A percentile compares a stretch with the other conserved stretches of the same genome.
phyloP scores from a whole-genome alignment of 2,888 invertebrate genomes.

The Rhimphoctona megacephalus region DNA sequence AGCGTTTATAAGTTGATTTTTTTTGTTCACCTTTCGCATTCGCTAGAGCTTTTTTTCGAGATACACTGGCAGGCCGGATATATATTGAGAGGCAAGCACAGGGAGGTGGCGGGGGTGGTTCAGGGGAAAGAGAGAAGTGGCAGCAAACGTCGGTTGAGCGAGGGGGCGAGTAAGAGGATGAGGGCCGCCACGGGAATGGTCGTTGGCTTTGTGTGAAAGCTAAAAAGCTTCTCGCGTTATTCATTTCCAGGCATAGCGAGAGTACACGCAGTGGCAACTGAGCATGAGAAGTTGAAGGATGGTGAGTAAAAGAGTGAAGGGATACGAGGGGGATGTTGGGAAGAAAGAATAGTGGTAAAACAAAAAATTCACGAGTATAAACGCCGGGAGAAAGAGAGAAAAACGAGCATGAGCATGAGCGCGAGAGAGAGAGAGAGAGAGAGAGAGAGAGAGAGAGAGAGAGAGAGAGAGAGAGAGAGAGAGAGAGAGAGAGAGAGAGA shows the following conservation, averaged over 20 bases:
- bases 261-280: slow-evolving; percentile 45
- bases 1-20: slow-evolving; percentile 22
- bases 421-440: slow-evolving; percentile 34
- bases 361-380: slow-evolving; percentile 58
- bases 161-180: slow-evolving; percentile 24
- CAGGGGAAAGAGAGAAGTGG: slow-evolving; percentile 44
- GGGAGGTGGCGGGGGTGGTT: neutral
- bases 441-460: slow-evolving; percentile 40
- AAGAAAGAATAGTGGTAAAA: slow-evolving; percentile 44
- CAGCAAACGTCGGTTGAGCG: slow-evolving; percentile 51
- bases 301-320: slow-evolving; percentile 1
- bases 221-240: slow-evolving; percentile 65
- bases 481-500: slow-evolving; percentile 42
- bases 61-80: slow-evolving; percentile 14
- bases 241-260: slow-evolving; percentile 59
- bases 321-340: slow-evolving; percentile 12
- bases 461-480: slow-evolving; percentile 34
- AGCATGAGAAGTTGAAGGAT: slow-evolving; percentile 22
- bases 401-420: slow-evolving; percentile 7
- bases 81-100: slow-evolving; percentile 27
- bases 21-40: neutral
- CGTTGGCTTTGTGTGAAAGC: slow-evolving; percentile 59
- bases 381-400: slow-evolving; percentile 34
- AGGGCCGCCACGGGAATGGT: slow-evolving; percentile 40
- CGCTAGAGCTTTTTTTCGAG: slow-evolving; percentile 19